Evolutionary conservation across 2,113 vertebrate species (phyloP).

Genomic region (Xenopus borealis): DNA sequence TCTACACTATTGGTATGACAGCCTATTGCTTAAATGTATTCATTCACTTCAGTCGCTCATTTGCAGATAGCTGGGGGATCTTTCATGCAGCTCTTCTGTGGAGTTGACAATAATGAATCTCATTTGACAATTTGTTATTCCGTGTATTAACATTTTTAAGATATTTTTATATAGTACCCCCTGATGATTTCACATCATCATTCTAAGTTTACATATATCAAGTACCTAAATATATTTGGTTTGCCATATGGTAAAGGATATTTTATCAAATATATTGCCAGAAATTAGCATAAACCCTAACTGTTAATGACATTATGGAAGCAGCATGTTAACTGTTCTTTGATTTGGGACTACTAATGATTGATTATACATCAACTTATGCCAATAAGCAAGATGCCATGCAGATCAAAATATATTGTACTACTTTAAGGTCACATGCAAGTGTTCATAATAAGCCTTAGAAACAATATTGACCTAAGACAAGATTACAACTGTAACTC

Average conservation of each 20-base stretch:
- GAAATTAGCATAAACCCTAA: conserved; percentile 28
- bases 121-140: neutral
- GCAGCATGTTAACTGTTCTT: conserved; percentile 37
- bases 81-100: neutral
- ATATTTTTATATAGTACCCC: too few relatives aligned
- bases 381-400: conserved; percentile 38
- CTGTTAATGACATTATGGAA: conserved; percentile 38
- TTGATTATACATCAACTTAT: conserved; percentile 38
- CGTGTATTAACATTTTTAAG: too few relatives aligned
- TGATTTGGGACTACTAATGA: conserved; percentile 37
- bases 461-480: too few relatives aligned
- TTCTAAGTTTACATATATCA: too few relatives aligned
- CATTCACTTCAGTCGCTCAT: neutral
- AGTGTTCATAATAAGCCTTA: too few relatives aligned
- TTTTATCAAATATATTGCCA: conserved; percentile 21
- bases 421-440: conserved; percentile 12
- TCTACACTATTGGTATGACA: neutral
- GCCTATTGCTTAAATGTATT: neutral
- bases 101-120: neutral
- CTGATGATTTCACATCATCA: too few relatives aligned
- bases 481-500: too few relatives aligned
- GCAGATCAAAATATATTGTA: conserved; percentile 34
- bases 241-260: conserved; percentile 24
- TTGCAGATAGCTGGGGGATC: too few relatives aligned
- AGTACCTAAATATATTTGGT: too few relatives aligned